Evolutionary conservation across 2,888 invertebrate genomes (phyloP), one percentile per base, ranked within the genome.

Genomic region (Agriopis leucophaearia): DNA sequence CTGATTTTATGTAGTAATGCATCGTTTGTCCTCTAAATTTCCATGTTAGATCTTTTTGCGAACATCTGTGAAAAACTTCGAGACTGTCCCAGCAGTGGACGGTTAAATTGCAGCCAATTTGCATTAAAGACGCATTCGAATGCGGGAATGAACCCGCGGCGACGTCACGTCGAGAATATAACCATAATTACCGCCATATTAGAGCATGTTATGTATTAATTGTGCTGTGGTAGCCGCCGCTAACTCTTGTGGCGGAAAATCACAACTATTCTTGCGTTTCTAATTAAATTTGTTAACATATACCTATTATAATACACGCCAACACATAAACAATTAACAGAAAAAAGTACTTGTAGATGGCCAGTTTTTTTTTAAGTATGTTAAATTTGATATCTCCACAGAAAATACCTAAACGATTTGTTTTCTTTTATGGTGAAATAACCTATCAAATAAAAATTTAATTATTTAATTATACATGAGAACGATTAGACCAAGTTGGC

Each of bases 51-150:
- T 3, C 38, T 65, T 65, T 38, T 60, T 58, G 59, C 54, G 48
- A 52, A 15, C 16, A 13, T 38, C n/a, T 54, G 51, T 27, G 51
- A 57, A 61, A 61, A 27, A 55, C 18, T 55, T 12, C 8, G 12
- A 52, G 36, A 51, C n/a, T 54, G 15, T 48, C 45, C 12, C 44
- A 54, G 62, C 67, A 54, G 70, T 66, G 12, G 48, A 13, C 48
- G 15, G 65, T 67, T 58, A 50, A 63, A 68, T 64, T 65, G 54
- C 58, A 57, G 52, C 47, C n/a, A 27, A 69, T 78, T 78, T 75
- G 74, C 77, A 78, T 75, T 72, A 76, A 74, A 65, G 61, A 40
- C 60, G 57, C 72, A 70, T 74, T 75, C 66, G 69, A 66, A 72
- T 72, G 71, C 69, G 61, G 40, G 52, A 57, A 56, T 50, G 56